Evolutionary conservation across 2,113 vertebrate species (phyloP).

Genomic region (Callocephalon fimbriatum): DNA sequence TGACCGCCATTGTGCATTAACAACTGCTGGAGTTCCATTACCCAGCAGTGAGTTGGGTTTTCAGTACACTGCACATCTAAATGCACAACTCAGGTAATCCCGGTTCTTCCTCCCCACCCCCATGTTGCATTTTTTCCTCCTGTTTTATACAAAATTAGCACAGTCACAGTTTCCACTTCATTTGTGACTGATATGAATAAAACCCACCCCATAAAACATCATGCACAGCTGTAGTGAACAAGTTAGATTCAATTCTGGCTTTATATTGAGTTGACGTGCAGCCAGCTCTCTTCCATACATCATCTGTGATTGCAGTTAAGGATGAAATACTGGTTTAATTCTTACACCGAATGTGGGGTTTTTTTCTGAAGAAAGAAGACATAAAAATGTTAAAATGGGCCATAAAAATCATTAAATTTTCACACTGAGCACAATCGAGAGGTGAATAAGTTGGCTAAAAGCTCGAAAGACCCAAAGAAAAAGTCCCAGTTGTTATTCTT

Average conservation of each 20-base stretch:
- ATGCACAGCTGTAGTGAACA: slow-evolving; percentile 72
- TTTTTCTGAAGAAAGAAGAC: slow-evolving; percentile 36
- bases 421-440: slow-evolving; percentile 24
- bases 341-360: slow-evolving; percentile 57
- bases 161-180: slow-evolving; percentile 67
- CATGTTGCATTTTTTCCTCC: background rate
- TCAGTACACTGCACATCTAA: background rate
- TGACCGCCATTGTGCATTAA: background rate
- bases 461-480: background rate
- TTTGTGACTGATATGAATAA: slow-evolving; percentile 68
- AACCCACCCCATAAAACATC: slow-evolving; percentile 67
- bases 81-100: background rate
- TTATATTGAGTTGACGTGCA: slow-evolving; percentile 73
- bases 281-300: slow-evolving; percentile 76
- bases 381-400: slow-evolving; percentile 72
- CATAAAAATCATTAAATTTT: slow-evolving; percentile 70
- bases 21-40: background rate
- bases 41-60: background rate
- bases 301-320: slow-evolving; percentile 71
- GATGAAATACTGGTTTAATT: slow-evolving; percentile 78
- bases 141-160: slow-evolving; percentile 68
- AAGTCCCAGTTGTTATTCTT: background rate
- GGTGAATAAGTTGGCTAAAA: slow-evolving; percentile 56
- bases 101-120: background rate
- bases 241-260: slow-evolving; percentile 74